Evolutionary conservation across 2,888 invertebrate genomes (phyloP).

Genomic region (Polia nebulosa): DNA sequence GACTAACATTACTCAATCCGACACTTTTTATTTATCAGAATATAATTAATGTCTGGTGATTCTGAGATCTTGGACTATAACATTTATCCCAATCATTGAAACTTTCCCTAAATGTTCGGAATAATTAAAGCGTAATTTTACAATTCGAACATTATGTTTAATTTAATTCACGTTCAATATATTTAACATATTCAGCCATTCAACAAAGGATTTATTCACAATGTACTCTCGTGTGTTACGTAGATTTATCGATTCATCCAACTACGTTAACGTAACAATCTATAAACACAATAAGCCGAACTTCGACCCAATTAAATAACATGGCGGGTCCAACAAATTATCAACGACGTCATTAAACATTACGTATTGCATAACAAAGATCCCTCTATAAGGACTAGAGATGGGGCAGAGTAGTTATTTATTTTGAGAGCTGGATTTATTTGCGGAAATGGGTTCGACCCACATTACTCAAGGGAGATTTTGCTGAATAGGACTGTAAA

Average conservation of each 20-base stretch:
- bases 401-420: conserved; percentile 82
- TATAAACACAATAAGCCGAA: conserved; percentile 59
- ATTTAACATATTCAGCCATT: conserved; percentile 29
- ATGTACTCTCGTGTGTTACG: conserved; percentile 31
- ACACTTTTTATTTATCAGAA: too few relatives aligned
- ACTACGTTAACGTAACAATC: conserved; percentile 47
- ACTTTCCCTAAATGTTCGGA: conserved; percentile 28
- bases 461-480: conserved; percentile 88
- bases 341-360: conserved; percentile 59
- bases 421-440: conserved; percentile 87
- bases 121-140: conserved; percentile 44
- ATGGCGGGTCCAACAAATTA: conserved; percentile 55
- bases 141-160: conserved; percentile 29
- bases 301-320: conserved; percentile 64
- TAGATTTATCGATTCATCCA: conserved; percentile 43
- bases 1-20: too few relatives aligned
- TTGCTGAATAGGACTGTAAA: conserved; percentile 85
- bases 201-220: conserved; percentile 40
- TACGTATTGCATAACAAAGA: conserved; percentile 76
- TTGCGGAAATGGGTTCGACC: conserved; percentile 87
- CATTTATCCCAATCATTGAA: conserved; percentile 35
- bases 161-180: conserved; percentile 34
- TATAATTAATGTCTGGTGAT: too few relatives aligned
- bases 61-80: too few relatives aligned
- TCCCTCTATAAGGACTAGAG: conserved; percentile 60